Evolutionary conservation across 2,888 invertebrate genomes (phyloP), one percentile per base, ranked within the genome.

Genomic region (Girardia tigrina): DNA sequence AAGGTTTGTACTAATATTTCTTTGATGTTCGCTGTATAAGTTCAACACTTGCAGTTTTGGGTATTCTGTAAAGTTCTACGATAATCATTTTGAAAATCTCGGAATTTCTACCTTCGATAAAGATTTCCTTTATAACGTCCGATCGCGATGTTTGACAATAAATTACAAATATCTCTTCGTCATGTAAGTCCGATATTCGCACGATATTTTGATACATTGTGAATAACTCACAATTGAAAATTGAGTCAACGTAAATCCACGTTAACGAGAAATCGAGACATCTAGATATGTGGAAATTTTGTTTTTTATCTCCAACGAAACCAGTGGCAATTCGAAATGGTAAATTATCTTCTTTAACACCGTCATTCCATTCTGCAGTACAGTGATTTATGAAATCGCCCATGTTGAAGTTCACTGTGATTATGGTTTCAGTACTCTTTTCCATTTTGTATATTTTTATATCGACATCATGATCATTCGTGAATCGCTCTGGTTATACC

Each of bases 281-380:
- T 56, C 23, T 56, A 6, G 8, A 20, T n/a, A 56, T 20, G 6
- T 6, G 6, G 23, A 56, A 56, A 4, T 6, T 56, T 8, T 56
- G n/a, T 23, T 23, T n/a, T 6, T n/a, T 56, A 6, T 4, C 23
- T n/a, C 23, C 56, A 56, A 56, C n/a, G n/a, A 56, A 56, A 20
- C 56, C 56, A 56, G 56, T n/a, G n/a, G 8, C 56, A n/a, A 56
- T 56, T 56, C 23, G 56, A 56, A 56, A n/a, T 56, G 56, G 56
- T 12, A 12, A 16, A 4, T n/a, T 16, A 56, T n/a, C 4, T 56
- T 56, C 2, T 8, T 12, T 6, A 56, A 20, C n/a, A 23, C 2
- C 4, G n/a, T 23, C 56, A 2, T 56, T 2, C n/a, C 6, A 56
- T 6, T 20, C n/a, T 4, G 56, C 56, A 56, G n/a, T 56, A n/a